These are phyloP conservation scores for Alca torda DNA, from an alignment of 2,797 vertebrate species.

Conservation along the genomic window DNA sequence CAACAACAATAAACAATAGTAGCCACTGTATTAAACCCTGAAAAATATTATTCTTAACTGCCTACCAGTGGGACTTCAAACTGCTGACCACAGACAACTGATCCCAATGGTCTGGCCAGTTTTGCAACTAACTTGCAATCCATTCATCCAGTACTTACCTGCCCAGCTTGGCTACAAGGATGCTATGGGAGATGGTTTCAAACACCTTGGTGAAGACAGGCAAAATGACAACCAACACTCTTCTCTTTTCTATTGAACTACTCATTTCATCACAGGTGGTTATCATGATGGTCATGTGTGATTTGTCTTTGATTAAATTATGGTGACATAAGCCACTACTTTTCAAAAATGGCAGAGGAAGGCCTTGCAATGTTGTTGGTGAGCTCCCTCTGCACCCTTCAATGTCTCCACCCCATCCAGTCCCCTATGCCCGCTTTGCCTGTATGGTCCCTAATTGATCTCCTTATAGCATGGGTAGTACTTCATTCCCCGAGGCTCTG, in stretches of 20 bases:
- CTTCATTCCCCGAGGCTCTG: background rate
- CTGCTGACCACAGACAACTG: background rate
- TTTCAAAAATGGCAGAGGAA: background rate
- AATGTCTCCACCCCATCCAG: background rate
- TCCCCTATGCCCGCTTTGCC: background rate
- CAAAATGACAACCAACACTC: background rate
- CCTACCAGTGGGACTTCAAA: background rate
- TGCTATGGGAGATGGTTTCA: background rate
- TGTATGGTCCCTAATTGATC: background rate
- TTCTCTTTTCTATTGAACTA: background rate
- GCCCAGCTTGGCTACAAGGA: background rate
- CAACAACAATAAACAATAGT: background rate
- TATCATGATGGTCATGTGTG: background rate
- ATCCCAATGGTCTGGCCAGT: background rate
- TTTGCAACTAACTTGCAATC: background rate
- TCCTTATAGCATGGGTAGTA: background rate
- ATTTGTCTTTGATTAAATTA: background rate
- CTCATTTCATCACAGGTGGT: background rate
- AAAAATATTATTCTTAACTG: background rate
- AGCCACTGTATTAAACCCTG: background rate
- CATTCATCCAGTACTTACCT: background rate
- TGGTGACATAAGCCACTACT: background rate
- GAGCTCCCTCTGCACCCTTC: background rate
- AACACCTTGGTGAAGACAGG: background rate
- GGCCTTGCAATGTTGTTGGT: background rate